A percentile compares a stretch with the other conserved stretches of the same genome.
Evolutionary conservation across 2,113 vertebrate species (phyloP).

Genomic region (Rhinopomastus cyanomelas): DNA sequence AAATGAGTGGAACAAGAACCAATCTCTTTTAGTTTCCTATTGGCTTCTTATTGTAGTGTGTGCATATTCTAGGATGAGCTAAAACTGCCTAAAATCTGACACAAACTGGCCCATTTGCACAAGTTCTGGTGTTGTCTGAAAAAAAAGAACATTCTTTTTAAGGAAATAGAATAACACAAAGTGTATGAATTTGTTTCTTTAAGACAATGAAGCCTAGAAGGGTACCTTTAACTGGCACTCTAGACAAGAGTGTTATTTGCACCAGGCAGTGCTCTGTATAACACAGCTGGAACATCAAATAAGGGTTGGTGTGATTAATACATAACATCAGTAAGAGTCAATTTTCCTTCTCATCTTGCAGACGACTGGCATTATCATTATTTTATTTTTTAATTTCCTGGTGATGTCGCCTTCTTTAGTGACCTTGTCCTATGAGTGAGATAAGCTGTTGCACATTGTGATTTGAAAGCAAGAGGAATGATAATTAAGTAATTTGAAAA

Average conservation of each 20-base stretch:
- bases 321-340: conserved; percentile 41
- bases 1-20: neutral
- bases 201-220: neutral
- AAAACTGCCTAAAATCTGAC: neutral
- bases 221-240: neutral
- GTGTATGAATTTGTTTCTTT: neutral
- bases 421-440: neutral
- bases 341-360: conserved; percentile 40
- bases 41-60: neutral
- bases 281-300: neutral
- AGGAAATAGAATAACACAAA: neutral
- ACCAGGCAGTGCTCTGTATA: neutral
- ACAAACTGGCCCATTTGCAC: neutral
- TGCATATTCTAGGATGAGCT: neutral
- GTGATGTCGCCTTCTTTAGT: conserved; percentile 16
- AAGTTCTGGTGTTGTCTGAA: neutral
- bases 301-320: conserved; percentile 57
- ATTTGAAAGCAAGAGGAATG: conserved; percentile 47
- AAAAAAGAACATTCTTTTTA: neutral
- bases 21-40: neutral
- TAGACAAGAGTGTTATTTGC: neutral
- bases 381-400: conserved; percentile 70
- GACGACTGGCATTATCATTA: neutral
- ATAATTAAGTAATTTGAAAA: conserved; percentile 66
- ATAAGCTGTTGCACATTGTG: conserved; percentile 56